Evolutionary conservation across 2,113 vertebrate species (phyloP).

Genomic region (Calyptomena viridis): DNA sequence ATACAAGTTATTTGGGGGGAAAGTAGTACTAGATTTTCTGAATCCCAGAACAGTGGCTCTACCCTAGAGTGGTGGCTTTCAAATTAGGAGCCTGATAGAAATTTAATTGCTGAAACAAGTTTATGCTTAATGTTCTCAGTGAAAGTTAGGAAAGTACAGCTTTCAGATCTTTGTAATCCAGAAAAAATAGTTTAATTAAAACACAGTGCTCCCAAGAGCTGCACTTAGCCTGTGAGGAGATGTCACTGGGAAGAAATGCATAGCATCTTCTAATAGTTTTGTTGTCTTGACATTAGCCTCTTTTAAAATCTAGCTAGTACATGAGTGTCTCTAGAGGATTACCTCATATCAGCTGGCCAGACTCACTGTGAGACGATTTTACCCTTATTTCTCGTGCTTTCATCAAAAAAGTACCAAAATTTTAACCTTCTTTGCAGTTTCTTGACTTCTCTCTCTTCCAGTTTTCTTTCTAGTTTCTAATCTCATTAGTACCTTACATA

Average conservation of each 20-base stretch:
- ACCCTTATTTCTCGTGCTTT: background rate
- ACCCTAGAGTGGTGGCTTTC: background rate
- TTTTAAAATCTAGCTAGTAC: background rate
- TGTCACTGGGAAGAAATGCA: background rate
- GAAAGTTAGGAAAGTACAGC: background rate
- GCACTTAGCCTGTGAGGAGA: background rate
- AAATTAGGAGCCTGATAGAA: background rate
- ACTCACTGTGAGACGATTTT: background rate
- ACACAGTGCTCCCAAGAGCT: background rate
- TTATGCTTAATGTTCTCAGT: background rate
- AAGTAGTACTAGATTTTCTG: background rate
- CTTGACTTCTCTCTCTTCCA: background rate
- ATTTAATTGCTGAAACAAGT: background rate
- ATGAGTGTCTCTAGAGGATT: background rate
- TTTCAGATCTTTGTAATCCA: background rate
- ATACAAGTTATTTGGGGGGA: background rate
- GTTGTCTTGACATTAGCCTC: background rate
- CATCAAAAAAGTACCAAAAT: background rate
- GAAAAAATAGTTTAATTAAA: background rate
- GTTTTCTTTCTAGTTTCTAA: constrained; percentile 20
- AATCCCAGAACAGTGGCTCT: background rate
- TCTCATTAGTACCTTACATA: constrained; percentile 13
- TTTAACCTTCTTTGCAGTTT: background rate
- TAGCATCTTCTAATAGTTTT: background rate
- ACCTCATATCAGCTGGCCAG: background rate